These are phyloP conservation scores for Thereuonema tuberculata DNA, from an alignment of 1,140 invertebrate species.

Conservation along the genomic window DNA sequence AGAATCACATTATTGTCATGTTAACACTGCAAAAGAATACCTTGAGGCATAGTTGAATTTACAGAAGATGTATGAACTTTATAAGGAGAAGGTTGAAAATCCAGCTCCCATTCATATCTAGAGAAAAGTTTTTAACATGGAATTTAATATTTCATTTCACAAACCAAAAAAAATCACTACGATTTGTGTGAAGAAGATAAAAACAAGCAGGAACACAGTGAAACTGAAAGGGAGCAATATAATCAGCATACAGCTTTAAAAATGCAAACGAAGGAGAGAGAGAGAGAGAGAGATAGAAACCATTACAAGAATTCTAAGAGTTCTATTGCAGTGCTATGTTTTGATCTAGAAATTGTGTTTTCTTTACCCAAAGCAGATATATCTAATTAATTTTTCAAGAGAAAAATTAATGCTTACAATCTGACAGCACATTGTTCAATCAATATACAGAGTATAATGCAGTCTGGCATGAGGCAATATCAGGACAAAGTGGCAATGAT, in stretches of 20 bases:
- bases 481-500: slow-evolving; percentile 18
- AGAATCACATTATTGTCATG: background rate
- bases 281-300: background rate
- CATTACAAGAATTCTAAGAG: background rate
- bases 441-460: slow-evolving; percentile 16
- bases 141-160: background rate
- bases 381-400: background rate
- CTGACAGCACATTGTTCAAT: slow-evolving; percentile 15
- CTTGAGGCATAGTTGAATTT: background rate
- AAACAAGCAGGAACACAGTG: background rate
- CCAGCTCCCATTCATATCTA: background rate
- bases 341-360: background rate
- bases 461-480: slow-evolving; percentile 15
- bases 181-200: background rate
- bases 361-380: no score
- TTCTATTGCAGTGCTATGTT: background rate
- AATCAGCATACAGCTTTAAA: background rate
- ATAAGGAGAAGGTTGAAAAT: background rate
- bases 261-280: background rate
- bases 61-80: background rate
- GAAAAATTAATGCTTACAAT: slow-evolving; percentile 14
- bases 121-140: background rate
- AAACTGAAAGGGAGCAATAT: background rate
- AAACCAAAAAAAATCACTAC: background rate
- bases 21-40: background rate